phyloP scores from a whole-genome alignment of 2,113 vertebrate genomes.

The Zosterops borbonicus region DNA sequence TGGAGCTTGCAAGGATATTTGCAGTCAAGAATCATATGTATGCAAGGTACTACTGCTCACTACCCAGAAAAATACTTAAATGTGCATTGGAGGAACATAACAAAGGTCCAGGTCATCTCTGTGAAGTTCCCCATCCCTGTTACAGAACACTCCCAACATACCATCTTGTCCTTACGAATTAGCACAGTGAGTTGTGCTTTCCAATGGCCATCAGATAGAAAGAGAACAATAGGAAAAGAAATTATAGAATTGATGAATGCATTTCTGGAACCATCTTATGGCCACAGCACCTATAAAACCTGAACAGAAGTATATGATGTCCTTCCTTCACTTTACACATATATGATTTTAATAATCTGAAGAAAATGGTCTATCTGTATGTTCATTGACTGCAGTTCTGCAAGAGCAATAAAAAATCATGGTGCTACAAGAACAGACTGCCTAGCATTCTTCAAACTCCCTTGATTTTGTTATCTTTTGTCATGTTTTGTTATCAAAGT shows the following conservation, averaged over 20 bases:
- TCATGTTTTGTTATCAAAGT: neutral
- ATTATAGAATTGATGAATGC: constrained; percentile 7
- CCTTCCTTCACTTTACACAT: neutral
- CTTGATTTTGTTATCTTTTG: neutral
- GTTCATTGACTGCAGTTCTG: neutral
- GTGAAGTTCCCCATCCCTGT: neutral
- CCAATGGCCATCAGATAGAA: neutral
- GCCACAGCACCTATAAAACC: neutral
- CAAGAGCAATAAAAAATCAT: neutral
- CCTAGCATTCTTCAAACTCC: neutral
- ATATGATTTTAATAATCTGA: neutral
- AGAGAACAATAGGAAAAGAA: constrained; percentile 42
- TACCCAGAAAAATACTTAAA: neutral
- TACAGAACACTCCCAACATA: neutral
- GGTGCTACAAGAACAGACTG: neutral
- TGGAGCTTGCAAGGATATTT: neutral
- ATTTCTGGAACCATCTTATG: neutral
- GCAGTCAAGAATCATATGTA: neutral
- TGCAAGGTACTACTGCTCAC: neutral
- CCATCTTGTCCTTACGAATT: neutral
- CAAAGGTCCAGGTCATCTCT: neutral
- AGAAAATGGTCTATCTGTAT: neutral
- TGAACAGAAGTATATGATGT: neutral
- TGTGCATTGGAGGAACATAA: neutral
- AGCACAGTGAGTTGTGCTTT: constrained; percentile 46